Evolutionary conservation across 2,113 vertebrate genomes (phyloP).

Genomic region (Sarotherodon lohbergeri): DNA sequence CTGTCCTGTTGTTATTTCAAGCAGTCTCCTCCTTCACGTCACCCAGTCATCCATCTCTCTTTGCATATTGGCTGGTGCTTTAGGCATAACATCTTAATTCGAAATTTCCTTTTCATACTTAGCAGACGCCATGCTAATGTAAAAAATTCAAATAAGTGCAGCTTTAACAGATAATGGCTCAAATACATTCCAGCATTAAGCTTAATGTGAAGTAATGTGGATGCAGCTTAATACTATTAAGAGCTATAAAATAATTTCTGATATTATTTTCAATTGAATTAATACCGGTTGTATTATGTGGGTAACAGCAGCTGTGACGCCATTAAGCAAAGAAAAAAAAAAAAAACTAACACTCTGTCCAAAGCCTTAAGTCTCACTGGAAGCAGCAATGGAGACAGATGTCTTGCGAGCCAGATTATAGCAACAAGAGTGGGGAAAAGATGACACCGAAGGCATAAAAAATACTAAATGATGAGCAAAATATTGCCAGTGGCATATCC

Average conservation of each 20-base stretch:
- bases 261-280: neutral
- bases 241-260: neutral
- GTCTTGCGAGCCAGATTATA: constrained; percentile 43
- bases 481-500: constrained; percentile 7
- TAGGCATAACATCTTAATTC: constrained; percentile 10
- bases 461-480: constrained; percentile 23
- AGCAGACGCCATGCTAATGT: constrained; percentile 9
- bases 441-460: constrained; percentile 22
- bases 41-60: constrained; percentile 43
- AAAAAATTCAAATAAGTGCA: constrained; percentile 1
- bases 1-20: constrained; percentile 47
- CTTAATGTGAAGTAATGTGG: neutral
- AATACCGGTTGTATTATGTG: neutral
- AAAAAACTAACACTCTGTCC: neutral
- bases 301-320: neutral
- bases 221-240: constrained; percentile 8
- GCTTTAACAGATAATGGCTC: constrained; percentile 13
- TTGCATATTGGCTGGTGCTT: constrained; percentile 37
- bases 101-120: constrained; percentile 1
- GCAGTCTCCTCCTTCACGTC: constrained; percentile 41
- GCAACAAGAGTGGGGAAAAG: constrained; percentile 22
- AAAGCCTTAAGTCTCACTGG: constrained; percentile 18
- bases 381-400: constrained; percentile 33
- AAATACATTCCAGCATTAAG: constrained; percentile 10
- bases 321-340: neutral